Evolutionary conservation across 1,140 invertebrate species (phyloP).

Genomic region (Drosophila nasuta): DNA sequence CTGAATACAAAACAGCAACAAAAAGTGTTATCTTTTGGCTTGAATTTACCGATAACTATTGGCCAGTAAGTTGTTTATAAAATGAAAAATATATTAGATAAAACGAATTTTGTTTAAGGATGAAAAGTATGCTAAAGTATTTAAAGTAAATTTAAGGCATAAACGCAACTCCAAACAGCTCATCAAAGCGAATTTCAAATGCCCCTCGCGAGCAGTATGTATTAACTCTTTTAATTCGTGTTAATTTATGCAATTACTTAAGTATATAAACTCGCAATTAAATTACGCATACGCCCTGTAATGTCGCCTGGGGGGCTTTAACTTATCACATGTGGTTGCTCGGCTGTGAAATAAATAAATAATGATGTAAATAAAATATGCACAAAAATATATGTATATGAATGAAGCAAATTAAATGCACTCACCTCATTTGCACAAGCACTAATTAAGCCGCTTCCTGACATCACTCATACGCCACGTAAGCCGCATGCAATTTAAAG

Average conservation of each 20-base stretch:
- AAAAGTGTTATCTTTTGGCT: neutral
- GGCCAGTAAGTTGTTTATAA: neutral
- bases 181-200: neutral
- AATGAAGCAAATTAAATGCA: conserved; percentile 9
- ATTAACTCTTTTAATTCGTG: conserved; percentile 5
- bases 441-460: conserved; percentile 10
- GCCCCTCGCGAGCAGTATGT: neutral
- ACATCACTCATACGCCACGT: neutral
- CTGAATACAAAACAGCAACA: neutral
- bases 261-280: conserved; percentile 7
- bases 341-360: conserved; percentile 1
- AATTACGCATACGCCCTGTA: conserved; percentile 13
- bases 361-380: neutral
- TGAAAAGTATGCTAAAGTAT: neutral
- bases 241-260: conserved; percentile 23
- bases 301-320: neutral
- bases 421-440: conserved; percentile 3
- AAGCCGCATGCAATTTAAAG: neutral
- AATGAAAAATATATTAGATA: neutral
- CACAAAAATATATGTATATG: neutral
- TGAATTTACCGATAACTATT: neutral
- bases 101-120: neutral
- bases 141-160: neutral
- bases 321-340: conserved; percentile 1
- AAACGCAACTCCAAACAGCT: neutral